These are phyloP conservation scores for Entosphenus tridentatus DNA, from an alignment of 2,113 vertebrate genomes.

Conservation along the genomic window DNA sequence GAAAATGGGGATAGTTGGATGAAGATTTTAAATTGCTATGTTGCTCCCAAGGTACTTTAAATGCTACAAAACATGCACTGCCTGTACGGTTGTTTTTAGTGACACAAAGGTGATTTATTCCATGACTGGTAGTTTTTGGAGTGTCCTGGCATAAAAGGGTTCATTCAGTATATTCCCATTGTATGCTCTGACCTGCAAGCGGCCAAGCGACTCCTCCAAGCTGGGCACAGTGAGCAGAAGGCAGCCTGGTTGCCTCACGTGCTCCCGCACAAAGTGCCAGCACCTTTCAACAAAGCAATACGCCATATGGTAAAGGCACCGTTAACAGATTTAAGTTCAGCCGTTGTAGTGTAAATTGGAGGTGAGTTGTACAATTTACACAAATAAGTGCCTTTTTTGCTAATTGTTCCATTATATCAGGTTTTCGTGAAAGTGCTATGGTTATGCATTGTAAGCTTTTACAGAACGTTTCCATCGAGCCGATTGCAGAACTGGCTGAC, in stretches of 20 bases:
- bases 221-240: conserved; percentile 57
- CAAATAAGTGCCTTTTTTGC: not conserved
- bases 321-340: conserved; percentile 13
- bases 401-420: too few species aligned
- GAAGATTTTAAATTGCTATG: too few species aligned
- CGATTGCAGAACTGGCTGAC: too few species aligned
- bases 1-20: too few species aligned
- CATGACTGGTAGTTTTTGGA: too few species aligned
- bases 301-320: conserved; percentile 11
- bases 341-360: conserved; percentile 11
- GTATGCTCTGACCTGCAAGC: conserved; percentile 30
- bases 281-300: conserved; percentile 24
- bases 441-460: not conserved
- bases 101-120: too few species aligned
- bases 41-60: too few species aligned
- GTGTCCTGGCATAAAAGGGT: too few species aligned
- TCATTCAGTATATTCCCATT: conserved; percentile 6
- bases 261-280: conserved; percentile 44
- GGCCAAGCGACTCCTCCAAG: conserved; percentile 37
- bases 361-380: conserved; percentile 13
- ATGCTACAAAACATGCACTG: too few species aligned
- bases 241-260: conserved; percentile 35
- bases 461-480: not conserved
- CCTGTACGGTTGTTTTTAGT: too few species aligned
- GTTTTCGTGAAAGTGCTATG: too few species aligned